Conservation (phyloP, 2,888 invertebrate genomes). For the Bellardia bayeri region DNA sequence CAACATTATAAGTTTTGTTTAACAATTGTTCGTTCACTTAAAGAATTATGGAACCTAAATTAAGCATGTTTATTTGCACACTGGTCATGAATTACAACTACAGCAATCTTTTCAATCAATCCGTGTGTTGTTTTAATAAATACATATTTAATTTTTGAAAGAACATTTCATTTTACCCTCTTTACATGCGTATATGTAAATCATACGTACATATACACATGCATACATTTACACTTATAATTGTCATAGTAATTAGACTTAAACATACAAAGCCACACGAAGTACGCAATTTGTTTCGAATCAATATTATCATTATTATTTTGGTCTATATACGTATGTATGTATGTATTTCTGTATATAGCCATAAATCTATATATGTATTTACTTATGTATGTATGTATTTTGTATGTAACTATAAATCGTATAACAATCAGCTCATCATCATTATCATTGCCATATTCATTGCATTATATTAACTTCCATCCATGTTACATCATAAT, state of each 20-base stretch:
- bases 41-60: too few relatives aligned
- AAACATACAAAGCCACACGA: background rate
- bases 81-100: too few relatives aligned
- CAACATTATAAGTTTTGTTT: too few relatives aligned
- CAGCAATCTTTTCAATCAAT: too few relatives aligned
- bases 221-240: constrained; percentile 8
- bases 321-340: constrained; percentile 12
- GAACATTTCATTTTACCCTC: background rate
- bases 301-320: constrained; percentile 15
- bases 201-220: background rate
- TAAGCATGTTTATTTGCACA: too few relatives aligned
- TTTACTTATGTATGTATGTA: constrained; percentile 14
- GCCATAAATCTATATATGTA: background rate
- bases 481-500: constrained; percentile 40
- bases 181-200: background rate
- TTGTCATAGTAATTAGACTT: constrained; percentile 45
- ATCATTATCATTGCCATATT: constrained; percentile 32
- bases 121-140: too few relatives aligned
- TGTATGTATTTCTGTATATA: constrained; percentile 29
- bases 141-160: background rate
- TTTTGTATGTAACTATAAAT: constrained; percentile 49
- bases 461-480: constrained; percentile 48
- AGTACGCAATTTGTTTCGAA: constrained; percentile 47
- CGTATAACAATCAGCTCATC: constrained; percentile 70
- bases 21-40: too few relatives aligned